A percentile compares a stretch with the other conserved stretches of the same genome.
Evolutionary conservation across 2,888 invertebrate genomes (phyloP).

Genomic region (Danaus chrysippus): DNA sequence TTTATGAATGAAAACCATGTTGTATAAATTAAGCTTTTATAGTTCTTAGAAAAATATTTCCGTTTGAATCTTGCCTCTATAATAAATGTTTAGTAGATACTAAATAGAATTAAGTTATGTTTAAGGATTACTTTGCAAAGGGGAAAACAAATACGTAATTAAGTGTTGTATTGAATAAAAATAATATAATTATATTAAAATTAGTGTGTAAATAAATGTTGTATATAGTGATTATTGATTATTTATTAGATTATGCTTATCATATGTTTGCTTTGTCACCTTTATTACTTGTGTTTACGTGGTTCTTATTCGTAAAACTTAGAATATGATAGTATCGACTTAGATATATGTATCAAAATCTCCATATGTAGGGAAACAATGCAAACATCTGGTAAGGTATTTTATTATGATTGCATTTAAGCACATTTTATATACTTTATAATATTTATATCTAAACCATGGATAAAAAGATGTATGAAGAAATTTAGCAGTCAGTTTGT

Average conservation of each 20-base stretch:
- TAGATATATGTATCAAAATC: no score
- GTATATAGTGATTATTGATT: slow-evolving; percentile 11
- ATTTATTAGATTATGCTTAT: neutral
- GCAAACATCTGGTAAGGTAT: no score
- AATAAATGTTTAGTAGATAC: neutral
- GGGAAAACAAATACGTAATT: slow-evolving; percentile 75
- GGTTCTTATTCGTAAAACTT: no score
- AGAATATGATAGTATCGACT: no score
- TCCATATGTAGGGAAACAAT: no score
- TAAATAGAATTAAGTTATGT: slow-evolving; percentile 7
- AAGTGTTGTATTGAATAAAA: slow-evolving; percentile 40
- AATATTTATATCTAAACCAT: no score
- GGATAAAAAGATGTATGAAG: no score
- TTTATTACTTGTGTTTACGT: slow-evolving; percentile 2
- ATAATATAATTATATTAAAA: slow-evolving; percentile 5
- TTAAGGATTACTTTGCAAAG: slow-evolving; percentile 46
- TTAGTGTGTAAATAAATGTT: slow-evolving; percentile 11
- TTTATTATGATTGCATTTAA: no score
- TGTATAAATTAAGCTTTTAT: neutral
- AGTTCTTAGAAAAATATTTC: neutral
- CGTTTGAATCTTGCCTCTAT: neutral
- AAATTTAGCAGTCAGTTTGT: no score
- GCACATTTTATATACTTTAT: no score
- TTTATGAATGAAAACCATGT: neutral
- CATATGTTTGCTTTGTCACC: slow-evolving; percentile 1